Conservation (phyloP, 2,113 vertebrate species). For the Corythoichthys haematopterus region DNA sequence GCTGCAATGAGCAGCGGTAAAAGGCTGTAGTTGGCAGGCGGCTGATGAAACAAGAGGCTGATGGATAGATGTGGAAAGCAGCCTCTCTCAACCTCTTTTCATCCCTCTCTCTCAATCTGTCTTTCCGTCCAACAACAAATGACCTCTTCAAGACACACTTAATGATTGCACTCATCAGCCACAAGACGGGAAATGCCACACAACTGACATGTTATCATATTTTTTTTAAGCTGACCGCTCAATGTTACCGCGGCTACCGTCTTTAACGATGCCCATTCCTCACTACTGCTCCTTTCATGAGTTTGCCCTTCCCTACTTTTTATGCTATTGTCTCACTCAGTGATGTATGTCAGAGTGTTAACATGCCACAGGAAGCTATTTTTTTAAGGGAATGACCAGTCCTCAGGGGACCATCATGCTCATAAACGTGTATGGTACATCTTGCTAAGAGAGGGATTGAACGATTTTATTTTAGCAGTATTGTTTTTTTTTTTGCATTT, state of each 20-base stretch:
- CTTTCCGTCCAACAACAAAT: not conserved
- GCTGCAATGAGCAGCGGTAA: not conserved
- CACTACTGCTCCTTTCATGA: constrained; percentile 39
- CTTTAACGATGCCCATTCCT: constrained; percentile 3
- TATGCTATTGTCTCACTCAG: constrained; percentile 55
- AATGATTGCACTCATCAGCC: not conserved
- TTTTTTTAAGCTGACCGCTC: constrained; percentile 17
- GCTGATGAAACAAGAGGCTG: constrained; percentile 7
- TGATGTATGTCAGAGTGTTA: constrained; percentile 62
- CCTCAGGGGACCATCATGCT: constrained; percentile 42
- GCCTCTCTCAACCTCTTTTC: not conserved
- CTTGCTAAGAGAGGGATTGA: too few species aligned
- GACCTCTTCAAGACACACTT: constrained; percentile 1
- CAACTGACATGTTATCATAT: not conserved
- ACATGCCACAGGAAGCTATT: constrained; percentile 47
- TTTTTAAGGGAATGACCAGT: constrained; percentile 43
- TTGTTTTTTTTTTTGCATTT: not conserved
- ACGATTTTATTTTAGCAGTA: not conserved
- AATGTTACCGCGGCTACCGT: constrained; percentile 39
- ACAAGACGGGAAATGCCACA: not conserved
- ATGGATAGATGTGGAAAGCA: not conserved
- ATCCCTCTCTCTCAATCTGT: not conserved
- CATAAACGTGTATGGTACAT: not conserved
- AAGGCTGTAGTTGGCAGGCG: not conserved
- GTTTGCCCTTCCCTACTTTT: constrained; percentile 43